Base-by-base conservation (phyloP, 2,888 invertebrate species). In the Xestoiulus laeticollis region DNA sequence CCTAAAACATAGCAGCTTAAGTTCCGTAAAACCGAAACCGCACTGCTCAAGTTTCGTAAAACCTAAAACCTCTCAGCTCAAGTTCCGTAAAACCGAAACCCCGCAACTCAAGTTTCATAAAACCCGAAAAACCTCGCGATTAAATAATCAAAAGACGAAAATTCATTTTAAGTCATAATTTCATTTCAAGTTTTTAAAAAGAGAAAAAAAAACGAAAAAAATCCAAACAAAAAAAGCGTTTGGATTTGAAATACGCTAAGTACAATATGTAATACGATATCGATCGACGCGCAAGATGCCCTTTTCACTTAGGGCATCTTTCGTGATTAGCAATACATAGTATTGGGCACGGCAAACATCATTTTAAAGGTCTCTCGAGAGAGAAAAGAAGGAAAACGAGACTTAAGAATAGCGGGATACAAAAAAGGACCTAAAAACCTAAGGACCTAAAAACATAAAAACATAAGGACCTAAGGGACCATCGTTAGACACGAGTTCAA, bases 321-420 rank as follows among this genome's bases (percentile, higher is more conserved):
- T n/a, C 59, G 59, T 59, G 59, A 59, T 59, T 59, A 59, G 59
- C 59, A 59, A 59, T 59, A 59, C 59, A 59, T 22, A 59, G 59
- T 59, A 59, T 59, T 59, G 59, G n/a, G 59, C 59, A 59, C 59
- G n/a, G 59, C 59, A 22, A 38, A 59, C 59, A 59, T 59, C 59
- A 22, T 59, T 59, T 59, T 22, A 59, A n/a, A n/a, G 59, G 59
- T 59, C 59, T 59, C 59, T 59, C 22, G 22, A 14, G 19, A 48
- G 19, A 48, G 48, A 48, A 48, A 48, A 48, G 19, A 14, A 48
- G 4, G 33, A 38, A 38, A 38, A 38, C 38, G 38, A 38, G 8
- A 38, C 38, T 14, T 48, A 19, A 48, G 19, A 19, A 48, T 14
- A 48, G 19, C 16, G 48, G 16, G 16, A 48, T 16, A 16, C 16